Percentiles rank a stretch among this genome's conserved stretches.
phyloP scores from a whole-genome alignment of 1,140 invertebrate genomes.

The Mycetomoellerius zeteki region DNA sequence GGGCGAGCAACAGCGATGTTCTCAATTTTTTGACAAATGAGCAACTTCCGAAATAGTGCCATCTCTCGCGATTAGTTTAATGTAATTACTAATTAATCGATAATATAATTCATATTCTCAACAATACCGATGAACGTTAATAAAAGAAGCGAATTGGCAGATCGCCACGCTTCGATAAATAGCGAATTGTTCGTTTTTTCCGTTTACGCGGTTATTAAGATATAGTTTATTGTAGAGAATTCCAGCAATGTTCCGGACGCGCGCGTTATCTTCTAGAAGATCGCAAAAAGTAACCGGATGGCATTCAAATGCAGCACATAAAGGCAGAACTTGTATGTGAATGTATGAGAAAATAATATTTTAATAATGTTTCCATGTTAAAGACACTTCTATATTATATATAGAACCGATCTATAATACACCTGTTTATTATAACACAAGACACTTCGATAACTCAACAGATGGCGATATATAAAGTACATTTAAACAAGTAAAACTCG shows the following conservation, averaged over 20 bases:
- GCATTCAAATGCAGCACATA: not conserved
- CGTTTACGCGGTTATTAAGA: constrained; percentile 46
- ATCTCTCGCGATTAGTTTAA: no score
- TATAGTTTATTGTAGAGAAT: constrained; percentile 30
- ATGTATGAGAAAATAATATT: not conserved
- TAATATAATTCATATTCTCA: no score
- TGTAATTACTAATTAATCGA: no score
- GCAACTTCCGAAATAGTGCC: no score
- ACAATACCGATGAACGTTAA: constrained; percentile 15
- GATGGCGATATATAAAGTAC: not conserved
- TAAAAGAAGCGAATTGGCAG: constrained; percentile 35
- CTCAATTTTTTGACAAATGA: no score
- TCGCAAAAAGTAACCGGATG: not conserved
- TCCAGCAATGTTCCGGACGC: not conserved
- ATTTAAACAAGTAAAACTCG: not conserved
- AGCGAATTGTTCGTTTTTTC: constrained; percentile 32
- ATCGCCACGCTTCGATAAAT: constrained; percentile 47
- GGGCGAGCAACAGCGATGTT: no score
- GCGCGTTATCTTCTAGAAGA: constrained; percentile 20
- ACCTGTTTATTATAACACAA: not conserved
- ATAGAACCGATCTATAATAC: not conserved
- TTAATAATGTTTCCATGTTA: not conserved
- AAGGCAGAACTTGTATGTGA: not conserved
- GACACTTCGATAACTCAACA: not conserved
- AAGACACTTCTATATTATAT: no score